Evolutionary conservation across 2,113 vertebrate genomes (phyloP), one percentile per base, ranked within the genome.

Genomic region (Rhabdomys dilectus): DNA sequence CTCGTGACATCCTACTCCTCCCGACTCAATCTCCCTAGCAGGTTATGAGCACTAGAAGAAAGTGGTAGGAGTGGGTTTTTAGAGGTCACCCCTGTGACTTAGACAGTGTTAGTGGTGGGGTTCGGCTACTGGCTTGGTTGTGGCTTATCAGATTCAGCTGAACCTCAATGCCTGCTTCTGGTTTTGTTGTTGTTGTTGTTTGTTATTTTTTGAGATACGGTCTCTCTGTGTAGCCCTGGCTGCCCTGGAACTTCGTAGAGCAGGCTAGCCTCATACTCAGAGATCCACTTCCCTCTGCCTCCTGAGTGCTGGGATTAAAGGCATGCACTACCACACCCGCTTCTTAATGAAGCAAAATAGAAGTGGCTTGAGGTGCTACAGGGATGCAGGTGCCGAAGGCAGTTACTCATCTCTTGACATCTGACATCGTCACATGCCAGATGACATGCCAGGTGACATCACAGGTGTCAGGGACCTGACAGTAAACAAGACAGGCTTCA

Each of bases 61-160:
- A 64, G 11, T 29, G 6, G 7, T 11, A 5, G 58, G 12, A 56
- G 73, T 48, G 19, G 9, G 7, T 48, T 87, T 82, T 24, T 80
- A 36, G 51, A 68, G 36, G 70, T 92, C 39, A 8, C 56, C 42
- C 45, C 19, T 13, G 29, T 29, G 48, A 36, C 29, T 77, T 26
- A 19, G 36, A n/a, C 36, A 11, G 60, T 15, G 8, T 21, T 10
- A 6, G 16, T 0, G 31, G 62, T 5, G 3, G 16, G 26, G 36
- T 9, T 7, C 0, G 12, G 51, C 42, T n/a, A 36, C 42, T 0
- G 3, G 15, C 81, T 70, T 45, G 21, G 42, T 16, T 60, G 58
- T 10, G 51, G 8, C 19, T 10, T 34, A 4, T 0, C 70, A 19
- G 53, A 66, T 39, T 73, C 48, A 5, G 15, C 5, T 9, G 39